Percentiles rank a stretch among this genome's conserved stretches.
phyloP scores from a whole-genome alignment of 2,113 vertebrate species.

The Campylorhamphus procurvoides region DNA sequence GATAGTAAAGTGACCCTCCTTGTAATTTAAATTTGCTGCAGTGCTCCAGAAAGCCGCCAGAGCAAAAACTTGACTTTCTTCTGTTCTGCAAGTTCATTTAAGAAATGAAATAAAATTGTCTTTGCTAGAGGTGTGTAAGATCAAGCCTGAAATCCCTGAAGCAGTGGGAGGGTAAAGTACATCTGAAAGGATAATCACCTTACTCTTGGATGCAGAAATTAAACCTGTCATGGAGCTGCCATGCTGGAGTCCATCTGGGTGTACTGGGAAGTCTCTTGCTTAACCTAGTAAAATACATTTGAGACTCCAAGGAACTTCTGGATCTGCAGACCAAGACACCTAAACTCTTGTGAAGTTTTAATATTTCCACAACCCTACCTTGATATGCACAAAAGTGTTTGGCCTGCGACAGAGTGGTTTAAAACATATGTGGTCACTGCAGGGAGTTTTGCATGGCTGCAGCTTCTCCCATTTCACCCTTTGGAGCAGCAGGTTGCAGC shows the following conservation, averaged over 20 bases:
- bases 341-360: not conserved
- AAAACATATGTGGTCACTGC: fast-evolving
- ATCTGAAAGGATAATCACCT: not conserved
- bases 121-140: not conserved
- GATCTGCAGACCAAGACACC: not conserved
- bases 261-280: not conserved
- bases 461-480: slow-evolving; percentile 9
- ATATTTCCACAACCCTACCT: not conserved
- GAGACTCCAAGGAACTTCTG: not conserved
- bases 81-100: not conserved
- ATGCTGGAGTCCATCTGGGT: not conserved
- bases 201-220: not conserved
- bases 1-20: not conserved
- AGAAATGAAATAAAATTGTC: not conserved
- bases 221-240: not conserved
- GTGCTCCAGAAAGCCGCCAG: not conserved
- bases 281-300: not conserved
- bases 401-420: not conserved
- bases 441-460: not conserved
- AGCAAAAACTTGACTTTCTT: not conserved
- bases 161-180: slow-evolving; percentile 6
- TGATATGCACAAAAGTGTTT: not conserved
- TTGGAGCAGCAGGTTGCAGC: not conserved
- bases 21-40: not conserved
- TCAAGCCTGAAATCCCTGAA: not conserved